phyloP scores from a whole-genome alignment of 2,113 vertebrate genomes.

The Aythya baeri region DNA sequence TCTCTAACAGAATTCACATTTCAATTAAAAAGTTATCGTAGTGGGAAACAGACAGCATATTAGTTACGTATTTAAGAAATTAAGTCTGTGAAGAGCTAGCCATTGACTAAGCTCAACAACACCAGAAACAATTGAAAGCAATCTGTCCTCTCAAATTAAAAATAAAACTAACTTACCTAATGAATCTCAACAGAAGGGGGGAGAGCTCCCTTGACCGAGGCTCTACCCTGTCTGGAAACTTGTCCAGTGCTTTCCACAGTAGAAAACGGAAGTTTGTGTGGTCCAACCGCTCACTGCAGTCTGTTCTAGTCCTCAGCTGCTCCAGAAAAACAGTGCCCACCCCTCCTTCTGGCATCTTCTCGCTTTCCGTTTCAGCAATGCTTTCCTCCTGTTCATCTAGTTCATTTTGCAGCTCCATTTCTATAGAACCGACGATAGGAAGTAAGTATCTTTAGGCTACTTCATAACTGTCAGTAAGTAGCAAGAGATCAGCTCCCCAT shows the following conservation, averaged over 20 bases:
- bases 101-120: background rate
- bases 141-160: background rate
- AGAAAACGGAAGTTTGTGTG: conserved; percentile 92
- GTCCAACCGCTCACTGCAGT: conserved; percentile 83
- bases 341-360: conserved; percentile 77
- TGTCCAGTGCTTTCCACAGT: conserved; percentile 90
- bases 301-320: conserved; percentile 73
- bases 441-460: background rate
- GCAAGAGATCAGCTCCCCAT: background rate
- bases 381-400: conserved; percentile 18
- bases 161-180: conserved; percentile 79
- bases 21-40: background rate
- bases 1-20: background rate
- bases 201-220: conserved; percentile 91
- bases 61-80: background rate
- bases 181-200: conserved; percentile 92
- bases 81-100: background rate
- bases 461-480: background rate
- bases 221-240: conserved; percentile 90
- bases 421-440: conserved; percentile 63
- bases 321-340: conserved; percentile 82
- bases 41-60: background rate
- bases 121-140: background rate
- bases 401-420: conserved; percentile 83
- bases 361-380: conserved; percentile 51